Base-by-base conservation (phyloP, 2,888 invertebrate genomes). In the Blastobasis lacticolella region DNA sequence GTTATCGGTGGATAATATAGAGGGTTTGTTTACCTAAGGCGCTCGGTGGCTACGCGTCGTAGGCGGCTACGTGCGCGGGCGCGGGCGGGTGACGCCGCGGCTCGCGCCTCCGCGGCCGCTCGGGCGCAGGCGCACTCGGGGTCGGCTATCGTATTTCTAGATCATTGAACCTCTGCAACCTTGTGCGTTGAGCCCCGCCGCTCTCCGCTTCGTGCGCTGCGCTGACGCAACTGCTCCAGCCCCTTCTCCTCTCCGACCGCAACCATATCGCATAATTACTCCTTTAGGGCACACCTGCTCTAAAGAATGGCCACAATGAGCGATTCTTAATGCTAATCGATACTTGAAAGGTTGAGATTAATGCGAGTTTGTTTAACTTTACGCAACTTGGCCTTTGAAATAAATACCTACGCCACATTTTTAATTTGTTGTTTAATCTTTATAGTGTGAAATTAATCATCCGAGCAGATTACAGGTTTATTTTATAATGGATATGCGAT, bases 121-220 rank as follows among this genome's bases (percentile, higher is more conserved):
- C 62, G 67, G 61, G 66, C 69, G 73, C 73, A 73, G 71, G 78
- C 75, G 74, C 71, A 75, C 67, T 66, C 75, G 81, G 81, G 86
- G 84, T 85, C 85, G 82, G 75, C 75, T 80, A 73, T 85, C 77
- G 78, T 85, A 83, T 86, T 86, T 86, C 83, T 88, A 86, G 88
- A 87, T 84, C 87, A 86, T 86, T 88, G 87, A 88, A 87, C 87
- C 83, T 85, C 78, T 77, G 80, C 87, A 87, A 87, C 88, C 88
- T 88, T 88, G 88, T 85, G 79, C 78, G 76, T 87, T 87, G 87
- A 86, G 84, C 65, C 75, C 80, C 79, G 70, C 86, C 87, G 81
- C 83, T 85, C 86, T 84, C 86, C 72, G 79, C 67, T 23, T 23
- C 23, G 23, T 23, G 23, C 23, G 23, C 23, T 44, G 69, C 72